These are phyloP conservation scores for Rhopalosiphum padi DNA, from an alignment of 1,140 invertebrate species.

Conservation along the genomic window DNA sequence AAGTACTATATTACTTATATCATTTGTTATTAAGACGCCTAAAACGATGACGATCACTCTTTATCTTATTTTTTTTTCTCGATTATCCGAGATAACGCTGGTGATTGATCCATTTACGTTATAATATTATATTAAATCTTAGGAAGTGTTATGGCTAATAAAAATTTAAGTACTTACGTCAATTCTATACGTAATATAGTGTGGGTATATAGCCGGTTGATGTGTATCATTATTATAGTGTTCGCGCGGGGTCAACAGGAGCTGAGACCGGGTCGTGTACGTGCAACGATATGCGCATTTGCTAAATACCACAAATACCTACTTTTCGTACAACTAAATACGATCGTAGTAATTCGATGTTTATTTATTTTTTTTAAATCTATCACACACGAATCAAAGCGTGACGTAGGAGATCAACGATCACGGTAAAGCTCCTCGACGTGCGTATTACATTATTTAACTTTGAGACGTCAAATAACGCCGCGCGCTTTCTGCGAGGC, in stretches of 20 bases:
- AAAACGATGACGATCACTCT: not conserved
- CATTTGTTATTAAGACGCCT: not conserved
- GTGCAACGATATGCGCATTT: not conserved
- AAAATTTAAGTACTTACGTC: not conserved
- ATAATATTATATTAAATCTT: not conserved
- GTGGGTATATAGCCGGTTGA: too few relatives aligned
- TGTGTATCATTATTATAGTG: not conserved
- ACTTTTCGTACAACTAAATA: not conserved
- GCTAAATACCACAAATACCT: not conserved
- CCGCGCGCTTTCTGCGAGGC: not conserved
- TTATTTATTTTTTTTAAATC: not conserved
- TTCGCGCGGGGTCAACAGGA: not conserved
- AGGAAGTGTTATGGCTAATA: not conserved
- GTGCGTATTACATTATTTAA: not conserved
- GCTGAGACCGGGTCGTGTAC: not conserved
- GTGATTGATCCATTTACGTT: not conserved
- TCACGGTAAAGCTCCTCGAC: not conserved
- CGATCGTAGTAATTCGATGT: not conserved
- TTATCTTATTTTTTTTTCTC: not conserved
- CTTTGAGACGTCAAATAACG: not conserved
- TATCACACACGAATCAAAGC: not conserved
- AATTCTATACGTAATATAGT: not conserved
- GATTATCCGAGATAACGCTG: not conserved
- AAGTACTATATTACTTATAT: not conserved
- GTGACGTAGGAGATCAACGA: not conserved